A percentile compares a stretch with the other conserved stretches of the same genome.
Evolutionary conservation across 1,140 invertebrate species (phyloP).

Genomic region (Littorina saxatilis): DNA sequence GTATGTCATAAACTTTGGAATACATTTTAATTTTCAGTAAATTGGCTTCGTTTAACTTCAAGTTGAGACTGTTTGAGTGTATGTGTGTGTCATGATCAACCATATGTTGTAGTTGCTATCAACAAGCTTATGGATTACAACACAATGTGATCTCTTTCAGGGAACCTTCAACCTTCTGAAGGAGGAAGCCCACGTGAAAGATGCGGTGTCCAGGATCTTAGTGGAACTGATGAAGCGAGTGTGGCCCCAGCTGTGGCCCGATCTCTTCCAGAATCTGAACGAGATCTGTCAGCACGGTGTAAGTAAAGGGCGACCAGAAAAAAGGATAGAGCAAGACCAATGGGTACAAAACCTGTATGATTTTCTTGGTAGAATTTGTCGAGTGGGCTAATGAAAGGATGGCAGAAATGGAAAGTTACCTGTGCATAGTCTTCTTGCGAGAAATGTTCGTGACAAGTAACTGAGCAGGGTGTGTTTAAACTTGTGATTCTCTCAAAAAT

Average conservation of each 20-base stretch:
- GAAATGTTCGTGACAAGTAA: no score
- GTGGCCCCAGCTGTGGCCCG: conserved; percentile 97
- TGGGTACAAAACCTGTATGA: no score
- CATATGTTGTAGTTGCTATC: not conserved
- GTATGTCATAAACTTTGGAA: conserved; percentile 40
- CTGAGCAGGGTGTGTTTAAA: no score
- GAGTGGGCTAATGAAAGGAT: no score
- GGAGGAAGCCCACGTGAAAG: conserved; percentile 85
- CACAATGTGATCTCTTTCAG: conserved; percentile 47
- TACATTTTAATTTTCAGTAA: no score
- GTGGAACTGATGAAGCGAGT: conserved; percentile 97
- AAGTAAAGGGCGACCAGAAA: no score
- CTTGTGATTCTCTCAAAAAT: no score
- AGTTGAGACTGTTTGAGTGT: not conserved
- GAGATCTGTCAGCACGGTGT: conserved; percentile 82
- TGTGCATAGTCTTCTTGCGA: no score
- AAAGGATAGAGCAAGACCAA: no score
- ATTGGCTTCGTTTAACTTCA: not conserved
- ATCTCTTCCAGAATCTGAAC: conserved; percentile 86
- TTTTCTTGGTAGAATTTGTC: no score
- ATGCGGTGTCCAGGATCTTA: conserved; percentile 89
- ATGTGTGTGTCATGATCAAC: not conserved
- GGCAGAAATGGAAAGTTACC: no score
- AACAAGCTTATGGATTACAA: not conserved
- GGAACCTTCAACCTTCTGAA: conserved; percentile 71